Evolutionary conservation across 2,888 invertebrate species (phyloP), one percentile per base, ranked within the genome.

Genomic region (Idaea straminata): DNA sequence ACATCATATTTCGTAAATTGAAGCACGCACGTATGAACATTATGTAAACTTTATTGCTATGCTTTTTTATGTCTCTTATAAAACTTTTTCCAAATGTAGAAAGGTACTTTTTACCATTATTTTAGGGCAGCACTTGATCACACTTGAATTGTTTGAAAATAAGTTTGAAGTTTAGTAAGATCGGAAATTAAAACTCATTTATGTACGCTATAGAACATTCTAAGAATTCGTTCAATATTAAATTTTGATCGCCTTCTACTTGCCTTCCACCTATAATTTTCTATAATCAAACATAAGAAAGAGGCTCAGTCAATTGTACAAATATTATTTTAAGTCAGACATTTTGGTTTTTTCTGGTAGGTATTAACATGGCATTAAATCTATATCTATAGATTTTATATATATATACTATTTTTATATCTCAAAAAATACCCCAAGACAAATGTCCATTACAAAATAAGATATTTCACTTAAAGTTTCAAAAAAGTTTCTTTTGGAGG

Each of bases 401-500:
- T 80, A 79, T 79, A 82, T 82, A 84, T 81, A 76, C 75, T 74
- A 77, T 81, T 78, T 77, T 81, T 77, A 72, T 72, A 73, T 76
- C 74, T 74, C 70, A 75, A 74, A 69, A 77, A 76, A 38, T 38
- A 6, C 38, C 38, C 38, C 4, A 13, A 47, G 47, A 47, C 47
- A 47, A 47, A 47, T 6, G 47, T 47, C 13, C 47, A 47, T 47
- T 47, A 7, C 7, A 4, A 13, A 5, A 47, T 3, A 47, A 13
- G 3, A 13, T 13, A 47, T 47, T 47, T 47, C 47, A 13, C 47
- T 47, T 47, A 5, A 47, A 47, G 47, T 47, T 47, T 77, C 80
- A 83, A 81, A 89, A 88, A 86, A 80, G 88, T 87, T 78, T 79
- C 81, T 76, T 78, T 81, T 66, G 66, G 63, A 70, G 80, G 83